phyloP scores from a whole-genome alignment of 2,113 vertebrate genomes.

The Vidua macroura region DNA sequence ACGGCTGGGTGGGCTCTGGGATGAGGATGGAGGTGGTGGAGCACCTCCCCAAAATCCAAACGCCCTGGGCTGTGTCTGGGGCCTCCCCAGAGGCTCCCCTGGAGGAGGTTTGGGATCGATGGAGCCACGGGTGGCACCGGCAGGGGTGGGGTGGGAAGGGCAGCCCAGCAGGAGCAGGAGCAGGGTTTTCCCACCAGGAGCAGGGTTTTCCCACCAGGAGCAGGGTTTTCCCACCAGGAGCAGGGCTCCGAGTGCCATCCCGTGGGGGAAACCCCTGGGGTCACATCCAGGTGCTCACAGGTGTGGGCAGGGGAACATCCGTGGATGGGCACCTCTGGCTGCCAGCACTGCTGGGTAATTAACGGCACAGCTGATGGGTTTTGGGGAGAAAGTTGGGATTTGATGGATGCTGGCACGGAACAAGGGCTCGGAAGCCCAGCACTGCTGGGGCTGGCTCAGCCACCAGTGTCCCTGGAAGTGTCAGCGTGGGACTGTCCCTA shows the following conservation, averaged over 20 bases:
- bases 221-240: too few relatives aligned
- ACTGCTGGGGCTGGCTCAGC: background rate
- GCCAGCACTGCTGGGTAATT: background rate
- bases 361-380: background rate
- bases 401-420: background rate
- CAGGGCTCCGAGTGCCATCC: rapidly evolving
- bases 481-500: rapidly evolving
- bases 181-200: too few relatives aligned
- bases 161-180: background rate
- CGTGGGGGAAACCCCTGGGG: rapidly evolving
- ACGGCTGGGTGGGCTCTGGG: background rate
- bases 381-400: rapidly evolving
- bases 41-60: background rate
- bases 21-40: rapidly evolving
- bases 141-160: too few relatives aligned
- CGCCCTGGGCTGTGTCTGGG: background rate
- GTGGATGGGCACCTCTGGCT: rapidly evolving
- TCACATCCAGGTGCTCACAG: background rate
- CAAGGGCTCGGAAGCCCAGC: rapidly evolving
- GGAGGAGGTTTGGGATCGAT: background rate
- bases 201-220: background rate
- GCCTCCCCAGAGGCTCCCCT: rapidly evolving
- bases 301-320: background rate
- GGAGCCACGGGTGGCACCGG: rapidly evolving
- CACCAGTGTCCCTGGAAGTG: background rate